These are phyloP conservation scores for Hybos culiciformis DNA, from an alignment of 2,888 invertebrate genomes.

Conservation along the genomic window DNA sequence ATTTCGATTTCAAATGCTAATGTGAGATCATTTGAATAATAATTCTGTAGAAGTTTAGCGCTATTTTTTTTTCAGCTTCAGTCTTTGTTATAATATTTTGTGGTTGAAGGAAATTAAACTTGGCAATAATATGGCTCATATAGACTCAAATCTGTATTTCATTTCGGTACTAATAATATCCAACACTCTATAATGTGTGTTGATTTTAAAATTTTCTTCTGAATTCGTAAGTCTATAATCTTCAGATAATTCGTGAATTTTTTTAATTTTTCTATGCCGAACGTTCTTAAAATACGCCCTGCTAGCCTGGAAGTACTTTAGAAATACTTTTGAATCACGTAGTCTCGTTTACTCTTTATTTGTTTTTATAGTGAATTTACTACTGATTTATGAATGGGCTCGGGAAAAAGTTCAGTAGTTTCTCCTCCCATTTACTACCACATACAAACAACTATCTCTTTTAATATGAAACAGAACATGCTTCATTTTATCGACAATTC, in stretches of 20 bases:
- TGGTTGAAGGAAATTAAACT: background rate
- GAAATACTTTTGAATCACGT: too few species aligned
- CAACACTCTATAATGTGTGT: background rate
- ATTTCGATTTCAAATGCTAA: slow-evolving; percentile 2
- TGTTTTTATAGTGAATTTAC: too few species aligned
- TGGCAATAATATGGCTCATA: background rate
- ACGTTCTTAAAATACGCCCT: background rate
- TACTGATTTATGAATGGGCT: too few species aligned
- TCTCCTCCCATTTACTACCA: too few species aligned
- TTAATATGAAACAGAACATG: too few species aligned
- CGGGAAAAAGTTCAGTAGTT: too few species aligned
- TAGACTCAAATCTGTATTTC: background rate
- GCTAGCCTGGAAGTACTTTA: too few species aligned
- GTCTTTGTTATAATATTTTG: background rate
- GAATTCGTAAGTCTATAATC: background rate
- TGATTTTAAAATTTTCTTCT: background rate
- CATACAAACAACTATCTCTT: too few species aligned
- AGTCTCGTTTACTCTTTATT: too few species aligned
- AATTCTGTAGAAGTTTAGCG: slow-evolving; percentile 1
- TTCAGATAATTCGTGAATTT: background rate
- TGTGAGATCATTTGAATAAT: slow-evolving; percentile 1
- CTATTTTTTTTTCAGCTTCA: background rate
- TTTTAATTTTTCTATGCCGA: background rate
- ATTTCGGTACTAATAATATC: background rate
- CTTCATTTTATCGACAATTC: too few species aligned